Conservation (phyloP, 2,113 vertebrate species). For the Chrysochloris asiatica region DNA sequence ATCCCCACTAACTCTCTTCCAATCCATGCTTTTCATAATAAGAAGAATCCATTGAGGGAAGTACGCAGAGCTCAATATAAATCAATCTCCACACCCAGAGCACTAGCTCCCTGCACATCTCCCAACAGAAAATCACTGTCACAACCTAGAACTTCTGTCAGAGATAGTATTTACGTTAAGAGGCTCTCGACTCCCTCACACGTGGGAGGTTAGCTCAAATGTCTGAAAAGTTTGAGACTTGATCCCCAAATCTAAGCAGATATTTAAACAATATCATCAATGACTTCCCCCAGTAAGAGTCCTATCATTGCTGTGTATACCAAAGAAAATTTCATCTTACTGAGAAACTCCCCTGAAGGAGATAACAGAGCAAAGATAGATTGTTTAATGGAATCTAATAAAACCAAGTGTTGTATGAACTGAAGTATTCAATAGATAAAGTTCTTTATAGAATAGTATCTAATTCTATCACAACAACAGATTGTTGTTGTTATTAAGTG, state of each 20-base stretch:
- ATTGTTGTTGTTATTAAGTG: too few species aligned
- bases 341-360: background rate
- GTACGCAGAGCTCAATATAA: background rate
- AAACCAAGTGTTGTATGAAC: background rate
- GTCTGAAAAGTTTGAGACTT: background rate
- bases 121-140: background rate
- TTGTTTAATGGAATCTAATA: conserved; percentile 3
- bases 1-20: background rate
- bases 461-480: background rate
- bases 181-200: background rate
- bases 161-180: background rate
- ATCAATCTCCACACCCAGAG: background rate
- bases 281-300: background rate
- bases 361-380: background rate
- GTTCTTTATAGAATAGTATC: background rate
- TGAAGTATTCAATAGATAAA: background rate
- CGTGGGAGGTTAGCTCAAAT: background rate
- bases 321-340: background rate
- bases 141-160: background rate
- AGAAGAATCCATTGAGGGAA: background rate
- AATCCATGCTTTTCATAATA: background rate
- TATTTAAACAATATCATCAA: background rate
- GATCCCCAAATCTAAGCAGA: background rate
- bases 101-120: background rate
- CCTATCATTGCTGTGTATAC: background rate